Base-by-base conservation (phyloP, 1,140 invertebrate species). In the Lordiphosa collinella region DNA sequence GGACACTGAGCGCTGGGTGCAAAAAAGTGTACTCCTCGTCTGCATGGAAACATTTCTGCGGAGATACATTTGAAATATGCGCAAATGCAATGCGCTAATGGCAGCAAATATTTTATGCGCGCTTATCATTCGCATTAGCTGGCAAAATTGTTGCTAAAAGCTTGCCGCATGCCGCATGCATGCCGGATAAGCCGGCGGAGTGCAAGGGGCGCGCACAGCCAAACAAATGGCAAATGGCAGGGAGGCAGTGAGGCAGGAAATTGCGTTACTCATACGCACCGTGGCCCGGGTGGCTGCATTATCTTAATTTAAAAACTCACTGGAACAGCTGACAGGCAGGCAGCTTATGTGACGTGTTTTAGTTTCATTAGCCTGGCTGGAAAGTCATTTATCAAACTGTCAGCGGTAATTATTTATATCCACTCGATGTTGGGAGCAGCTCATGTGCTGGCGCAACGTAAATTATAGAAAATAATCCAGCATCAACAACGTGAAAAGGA, bases 301-400 rank as follows among this genome's bases (percentile, higher is more conserved):
- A 84, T 84, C 78, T 78, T 78, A 73, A 84, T 84, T 84, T 73
- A 73, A 84, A 80, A 84, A 55, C 61, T 48, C 58, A 44, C 53
- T 22, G 51, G 41, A 51, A 37, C 35, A 35, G 38, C 50, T 13
- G 31, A 47, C 51, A 11, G 34, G 25, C 31, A 49, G 22, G 57
- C 37, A 34, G 40, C 40, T 76, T 58, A 22, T 22, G 18, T 58
- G 71, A 68, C 63, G 48, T 65, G 72, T 78, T 65, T 84, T 84
- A 78, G 79, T 84, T 84, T 84, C 68, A 78, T 84, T 84, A 84
- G 62, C 68, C 78, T 66, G 53, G 54, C 78, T 78, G 60, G 62
- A 82, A 73, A 78, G 67, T 58, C 72, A 84, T 84, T 84, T 73
- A 84, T 84, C 78, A 84, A 73, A 56, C 68, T 84, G 78, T 84